These are phyloP conservation scores for Synodontis membranacea DNA, from an alignment of 2,113 vertebrate genomes.

Conservation along the genomic window DNA sequence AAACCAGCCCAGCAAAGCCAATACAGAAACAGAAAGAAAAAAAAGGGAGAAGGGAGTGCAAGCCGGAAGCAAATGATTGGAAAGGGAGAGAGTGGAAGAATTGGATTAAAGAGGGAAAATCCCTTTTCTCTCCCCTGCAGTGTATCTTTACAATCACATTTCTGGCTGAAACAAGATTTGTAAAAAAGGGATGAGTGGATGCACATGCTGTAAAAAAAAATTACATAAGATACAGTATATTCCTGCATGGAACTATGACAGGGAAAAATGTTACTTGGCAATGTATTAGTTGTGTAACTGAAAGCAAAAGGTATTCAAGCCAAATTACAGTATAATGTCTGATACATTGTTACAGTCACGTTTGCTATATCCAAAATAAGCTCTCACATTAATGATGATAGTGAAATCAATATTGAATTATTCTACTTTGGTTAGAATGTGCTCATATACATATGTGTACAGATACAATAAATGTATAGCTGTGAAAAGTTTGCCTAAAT, in stretches of 20 bases:
- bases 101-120: slow-evolving; percentile 68
- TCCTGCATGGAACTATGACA: background rate
- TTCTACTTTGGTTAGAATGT: background rate
- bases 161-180: slow-evolving; percentile 37
- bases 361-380: background rate
- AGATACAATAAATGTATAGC: background rate
- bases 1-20: slow-evolving; percentile 52
- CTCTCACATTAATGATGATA: background rate
- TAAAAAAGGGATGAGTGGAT: background rate
- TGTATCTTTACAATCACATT: slow-evolving; percentile 62
- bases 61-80: slow-evolving; percentile 31
- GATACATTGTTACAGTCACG: no score
- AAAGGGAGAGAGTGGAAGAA: slow-evolving; percentile 44
- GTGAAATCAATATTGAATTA: background rate
- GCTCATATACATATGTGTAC: background rate
- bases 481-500: background rate
- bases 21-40: slow-evolving; percentile 38
- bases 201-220: background rate
- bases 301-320: background rate
- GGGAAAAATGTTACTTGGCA: background rate
- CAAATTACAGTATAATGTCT: background rate
- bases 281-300: background rate
- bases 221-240: background rate
- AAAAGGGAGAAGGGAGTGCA: background rate
- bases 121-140: slow-evolving; percentile 67